Conservation (phyloP, 2,888 invertebrate genomes). For the Cylloceria caligata region DNA sequence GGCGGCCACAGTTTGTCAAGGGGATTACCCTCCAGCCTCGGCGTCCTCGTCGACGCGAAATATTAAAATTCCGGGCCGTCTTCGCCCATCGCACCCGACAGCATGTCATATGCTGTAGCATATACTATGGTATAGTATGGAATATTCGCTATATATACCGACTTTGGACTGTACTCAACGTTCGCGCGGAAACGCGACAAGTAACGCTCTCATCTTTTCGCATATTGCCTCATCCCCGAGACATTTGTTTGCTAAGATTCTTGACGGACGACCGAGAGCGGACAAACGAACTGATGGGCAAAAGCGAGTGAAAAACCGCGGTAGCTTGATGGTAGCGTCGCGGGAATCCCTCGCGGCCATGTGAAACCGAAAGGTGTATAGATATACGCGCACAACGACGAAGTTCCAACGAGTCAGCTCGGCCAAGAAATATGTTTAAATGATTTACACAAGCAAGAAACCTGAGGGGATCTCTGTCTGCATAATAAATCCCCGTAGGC, state of each 20-base stretch:
- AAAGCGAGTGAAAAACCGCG: constrained; percentile 34
- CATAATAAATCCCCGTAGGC: constrained; percentile 17
- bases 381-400: constrained; percentile 7
- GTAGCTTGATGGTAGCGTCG: constrained; percentile 14
- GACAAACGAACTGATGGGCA: constrained; percentile 21
- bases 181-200: constrained; percentile 38
- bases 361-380: constrained; percentile 35
- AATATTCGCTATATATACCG: constrained; percentile 22
- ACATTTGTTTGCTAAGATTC: constrained; percentile 62
- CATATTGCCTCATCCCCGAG: constrained; percentile 37
- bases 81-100: constrained; percentile 65
- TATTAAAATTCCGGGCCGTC: constrained; percentile 79
- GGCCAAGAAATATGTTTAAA: constrained; percentile 32
- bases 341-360: constrained; percentile 43
- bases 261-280: constrained; percentile 32
- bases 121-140: not conserved
- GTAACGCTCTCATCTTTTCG: constrained; percentile 49
- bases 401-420: constrained; percentile 13
- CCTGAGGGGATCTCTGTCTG: constrained; percentile 5
- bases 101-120: constrained; percentile 10
- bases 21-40: constrained; percentile 75
- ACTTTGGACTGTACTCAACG: constrained; percentile 32
- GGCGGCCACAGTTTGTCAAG: constrained; percentile 79
- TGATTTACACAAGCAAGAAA: constrained; percentile 37
- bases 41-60: constrained; percentile 64